Conservation (phyloP, 2,888 invertebrate genomes). For the Beris morrisii region DNA sequence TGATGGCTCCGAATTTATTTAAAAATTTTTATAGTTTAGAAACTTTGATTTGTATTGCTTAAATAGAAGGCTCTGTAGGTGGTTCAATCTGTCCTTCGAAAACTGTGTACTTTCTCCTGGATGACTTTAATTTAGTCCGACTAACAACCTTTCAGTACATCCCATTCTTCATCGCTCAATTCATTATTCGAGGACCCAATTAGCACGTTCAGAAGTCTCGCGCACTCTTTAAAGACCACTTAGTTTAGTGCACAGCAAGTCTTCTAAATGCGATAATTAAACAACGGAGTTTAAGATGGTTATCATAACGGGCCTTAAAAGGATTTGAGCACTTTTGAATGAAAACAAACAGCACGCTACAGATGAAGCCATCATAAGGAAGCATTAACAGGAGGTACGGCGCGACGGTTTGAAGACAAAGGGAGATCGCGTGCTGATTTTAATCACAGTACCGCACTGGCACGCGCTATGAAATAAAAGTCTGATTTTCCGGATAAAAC, state of each 20-base stretch:
- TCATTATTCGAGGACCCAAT: too few relatives aligned
- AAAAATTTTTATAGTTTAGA: too few relatives aligned
- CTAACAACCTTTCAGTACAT: too few relatives aligned
- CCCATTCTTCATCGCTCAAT: too few relatives aligned
- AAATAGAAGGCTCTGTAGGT: too few relatives aligned
- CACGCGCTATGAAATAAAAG: conserved; percentile 22
- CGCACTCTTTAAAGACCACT: conserved; percentile 25
- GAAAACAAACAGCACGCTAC: conserved; percentile 29
- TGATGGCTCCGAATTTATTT: too few relatives aligned
- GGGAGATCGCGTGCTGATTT: conserved; percentile 34
- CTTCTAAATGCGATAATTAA: conserved; percentile 15
- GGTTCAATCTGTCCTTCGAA: too few relatives aligned
- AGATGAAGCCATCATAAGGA: conserved; percentile 12
- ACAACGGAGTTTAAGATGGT: conserved; percentile 20
- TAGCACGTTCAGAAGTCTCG: too few relatives aligned
- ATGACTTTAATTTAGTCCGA: too few relatives aligned
- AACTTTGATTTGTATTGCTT: too few relatives aligned
- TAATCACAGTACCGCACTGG: conserved; percentile 27
- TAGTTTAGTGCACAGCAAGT: conserved; percentile 19
- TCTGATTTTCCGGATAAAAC: conserved; percentile 23
- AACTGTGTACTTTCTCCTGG: too few relatives aligned
- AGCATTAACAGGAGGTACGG: conserved; percentile 9
- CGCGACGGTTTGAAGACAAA: conserved; percentile 14
- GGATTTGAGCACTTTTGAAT: conserved; percentile 15
- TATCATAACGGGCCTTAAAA: conserved; percentile 19